A percentile compares a stretch with the other conserved stretches of the same genome.
These are phyloP conservation scores for Sus cebifrons DNA, from an alignment of 2,797 vertebrate genomes.

Conservation along the genomic window DNA sequence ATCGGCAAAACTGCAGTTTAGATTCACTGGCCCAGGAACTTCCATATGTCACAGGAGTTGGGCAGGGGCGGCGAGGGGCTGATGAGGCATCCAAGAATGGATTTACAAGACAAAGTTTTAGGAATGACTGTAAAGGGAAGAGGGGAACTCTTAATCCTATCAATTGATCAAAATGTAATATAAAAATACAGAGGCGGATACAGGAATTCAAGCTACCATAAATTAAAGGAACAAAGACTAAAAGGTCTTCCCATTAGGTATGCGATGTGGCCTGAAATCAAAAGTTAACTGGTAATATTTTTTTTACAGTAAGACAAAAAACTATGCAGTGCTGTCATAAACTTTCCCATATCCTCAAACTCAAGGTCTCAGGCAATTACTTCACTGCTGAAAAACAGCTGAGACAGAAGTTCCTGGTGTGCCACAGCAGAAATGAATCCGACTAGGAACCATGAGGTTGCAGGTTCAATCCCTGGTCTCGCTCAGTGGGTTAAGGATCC, in stretches of 20 bases:
- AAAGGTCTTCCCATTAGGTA: neutral
- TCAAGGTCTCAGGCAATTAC: neutral
- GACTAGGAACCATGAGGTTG: too few relatives aligned
- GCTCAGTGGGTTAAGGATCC: too few relatives aligned
- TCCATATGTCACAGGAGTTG: too few relatives aligned
- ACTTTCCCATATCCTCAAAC: slow-evolving; percentile 53
- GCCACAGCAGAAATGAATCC: too few relatives aligned
- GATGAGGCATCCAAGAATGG: neutral
- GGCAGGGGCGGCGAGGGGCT: too few relatives aligned
- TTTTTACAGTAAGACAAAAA: neutral
- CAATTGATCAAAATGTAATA: neutral
- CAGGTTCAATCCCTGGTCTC: too few relatives aligned
- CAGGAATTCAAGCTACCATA: neutral
- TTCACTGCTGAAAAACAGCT: neutral
- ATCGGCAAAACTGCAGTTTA: too few relatives aligned
- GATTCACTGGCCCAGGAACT: too few relatives aligned
- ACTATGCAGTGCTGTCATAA: neutral
- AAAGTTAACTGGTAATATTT: neutral
- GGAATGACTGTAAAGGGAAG: neutral
- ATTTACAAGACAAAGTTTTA: neutral
- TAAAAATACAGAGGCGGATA: neutral
- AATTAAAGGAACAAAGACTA: neutral
- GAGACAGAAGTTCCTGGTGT: neutral
- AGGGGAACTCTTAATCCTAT: neutral
- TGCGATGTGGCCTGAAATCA: neutral